Base-by-base conservation (phyloP, 2,797 vertebrate genomes). In the Zalophus californianus region DNA sequence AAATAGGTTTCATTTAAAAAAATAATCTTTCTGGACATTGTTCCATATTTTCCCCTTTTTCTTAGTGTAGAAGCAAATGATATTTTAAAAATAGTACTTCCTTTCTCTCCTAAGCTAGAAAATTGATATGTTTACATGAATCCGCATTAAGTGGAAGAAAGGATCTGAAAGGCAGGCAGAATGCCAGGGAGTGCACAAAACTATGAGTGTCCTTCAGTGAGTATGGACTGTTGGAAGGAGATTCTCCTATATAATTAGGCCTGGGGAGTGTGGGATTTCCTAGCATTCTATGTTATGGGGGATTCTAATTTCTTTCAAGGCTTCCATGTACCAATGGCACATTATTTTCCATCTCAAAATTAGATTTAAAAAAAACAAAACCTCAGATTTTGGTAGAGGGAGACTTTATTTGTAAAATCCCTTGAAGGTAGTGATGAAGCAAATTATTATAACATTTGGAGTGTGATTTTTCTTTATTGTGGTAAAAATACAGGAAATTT, bases 51-150 rank as follows among this genome's bases (percentile, higher is more conserved):
- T 87, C 38, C 3, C 64, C 15, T 48, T 95, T 86, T 78, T 91
- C 86, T 78, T 38, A 25, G 20, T 48, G 15, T 84, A 86, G 78
- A 93, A 95, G 91, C 83, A 91, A 96, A 88, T 94, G 82, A 60
- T 94, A 91, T 91, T 97, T 97, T 97, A 80, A 86, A 95, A 95
- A 56, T 12, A 68, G n/a, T 16, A 35, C 73, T 89, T 92, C 11
- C 27, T 50, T 78, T 38, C 50, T 77, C 23, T 35, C 50, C 66
- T 38, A 87, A 78, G 87, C 93, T 79, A 60, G 95, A 91, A 97
- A 93, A 96, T 77, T 60, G 91, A 72, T 97, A 64, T 64, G 77
- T 96, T 88, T 96, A 41, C 23, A 13, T 95, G 60, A 95, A 52
- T 90, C 6, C 7, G 72, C 58, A 64, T 68, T 64, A 79, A 70